Evolutionary conservation across 2,888 invertebrate species (phyloP), one percentile per base, ranked within the genome.

Genomic region (Andrena trimmerana): DNA sequence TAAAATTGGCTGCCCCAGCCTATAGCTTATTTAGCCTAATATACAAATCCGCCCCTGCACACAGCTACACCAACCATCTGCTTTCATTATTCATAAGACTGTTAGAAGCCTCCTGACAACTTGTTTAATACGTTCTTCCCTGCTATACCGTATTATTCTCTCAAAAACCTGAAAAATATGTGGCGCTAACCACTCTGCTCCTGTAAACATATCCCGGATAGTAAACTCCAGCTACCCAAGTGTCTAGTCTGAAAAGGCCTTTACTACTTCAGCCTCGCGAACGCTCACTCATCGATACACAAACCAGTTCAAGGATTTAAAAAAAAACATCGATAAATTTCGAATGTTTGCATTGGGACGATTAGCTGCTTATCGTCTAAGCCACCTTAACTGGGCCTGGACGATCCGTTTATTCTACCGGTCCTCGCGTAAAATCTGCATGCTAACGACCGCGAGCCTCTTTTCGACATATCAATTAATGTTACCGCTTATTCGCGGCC

Each of bases 381-480:
- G 60, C 13, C 13, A 60, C 4, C n/a, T 10, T 16, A 13, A 24
- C 33, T 20, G 20, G 52, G 2, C 29, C 0, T 10, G 60, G 52
- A 36, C 57, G 7, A 54, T 27, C 10, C 24, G 5, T 1, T 50
- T n/a, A 16, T 31, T 13, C 27, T 4, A 42, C 16, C 42, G 42
- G 24, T 29, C 24, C 20, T 7, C 10, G 63, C 52, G 65, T 54
- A 57, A 76, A 76, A 20, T 5, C 10, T 2, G 27, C 8, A 59
- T 42, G 24, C 2, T 4, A 8, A 52, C 27, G 6, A 20, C 13
- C 36, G 1, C 16, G 6, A 3, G 29, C 7, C 16, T n/a, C 50
- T 48, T 60, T 60, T 70, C 59, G 62, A 77, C 57, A n/a, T 66
- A 65, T 78, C 68, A 74, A 76, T 85, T 85, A 79, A 81, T 78